Percentiles rank a stretch among this genome's conserved stretches.
Conservation (phyloP, 2,113 vertebrate species). For the Etheostoma spectabile region DNA sequence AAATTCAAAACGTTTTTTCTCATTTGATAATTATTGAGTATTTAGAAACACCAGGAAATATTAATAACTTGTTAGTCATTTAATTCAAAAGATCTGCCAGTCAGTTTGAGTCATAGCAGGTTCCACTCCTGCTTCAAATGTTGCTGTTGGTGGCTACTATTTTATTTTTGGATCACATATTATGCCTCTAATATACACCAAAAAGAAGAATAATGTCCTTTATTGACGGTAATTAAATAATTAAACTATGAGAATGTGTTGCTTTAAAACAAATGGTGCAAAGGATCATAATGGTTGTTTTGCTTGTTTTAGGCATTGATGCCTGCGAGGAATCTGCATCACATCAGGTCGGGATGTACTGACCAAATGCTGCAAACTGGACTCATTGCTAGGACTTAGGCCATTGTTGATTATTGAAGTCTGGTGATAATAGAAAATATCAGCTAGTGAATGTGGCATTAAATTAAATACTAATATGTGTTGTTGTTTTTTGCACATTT, state of each 20-base stretch:
- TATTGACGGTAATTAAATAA: not conserved
- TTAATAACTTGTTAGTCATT: not conserved
- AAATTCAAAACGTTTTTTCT: conserved; percentile 16
- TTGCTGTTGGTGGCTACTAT: not conserved
- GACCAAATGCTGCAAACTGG: conserved; percentile 2
- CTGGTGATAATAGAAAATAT: not conserved
- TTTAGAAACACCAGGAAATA: not conserved
- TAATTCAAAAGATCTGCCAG: not conserved
- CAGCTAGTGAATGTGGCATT: not conserved
- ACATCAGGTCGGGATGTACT: not conserved
- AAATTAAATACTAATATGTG: not conserved
- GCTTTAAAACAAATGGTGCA: not conserved
- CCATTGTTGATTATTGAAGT: not conserved
- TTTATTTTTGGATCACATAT: not conserved
- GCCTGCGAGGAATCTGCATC: not conserved
- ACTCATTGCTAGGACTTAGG: conserved; percentile 24
- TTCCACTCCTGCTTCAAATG: not conserved
- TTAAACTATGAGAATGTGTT: not conserved
- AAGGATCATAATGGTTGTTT: conserved; percentile 11
- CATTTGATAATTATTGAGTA: conserved; percentile 9
- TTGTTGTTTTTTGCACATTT: not conserved
- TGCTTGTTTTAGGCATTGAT: conserved; percentile 56
- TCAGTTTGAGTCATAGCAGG: not conserved
- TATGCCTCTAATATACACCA: not conserved
- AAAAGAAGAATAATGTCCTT: not conserved